phyloP scores from a whole-genome alignment of 2,888 invertebrate species.

The Steromphala cineraria region DNA sequence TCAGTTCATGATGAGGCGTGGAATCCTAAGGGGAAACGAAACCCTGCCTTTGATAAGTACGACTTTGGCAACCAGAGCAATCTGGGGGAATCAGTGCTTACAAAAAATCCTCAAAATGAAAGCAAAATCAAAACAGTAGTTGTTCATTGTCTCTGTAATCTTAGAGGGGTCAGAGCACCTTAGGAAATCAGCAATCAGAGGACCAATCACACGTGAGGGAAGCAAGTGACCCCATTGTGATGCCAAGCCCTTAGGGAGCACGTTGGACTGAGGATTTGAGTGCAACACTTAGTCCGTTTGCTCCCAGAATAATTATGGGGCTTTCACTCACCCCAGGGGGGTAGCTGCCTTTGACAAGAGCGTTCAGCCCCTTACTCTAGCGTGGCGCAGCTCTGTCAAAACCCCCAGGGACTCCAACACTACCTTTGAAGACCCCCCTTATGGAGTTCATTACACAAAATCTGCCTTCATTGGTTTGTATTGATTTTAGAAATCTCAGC shows the following conservation, averaged over 20 bases:
- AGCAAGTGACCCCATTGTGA: background rate
- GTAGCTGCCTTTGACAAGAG: conserved; percentile 23
- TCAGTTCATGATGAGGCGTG: no score
- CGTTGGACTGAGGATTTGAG: background rate
- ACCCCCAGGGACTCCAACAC: background rate
- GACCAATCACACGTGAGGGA: background rate
- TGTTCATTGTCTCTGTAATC: conserved; percentile 2
- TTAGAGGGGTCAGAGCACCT: background rate
- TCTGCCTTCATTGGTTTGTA: conserved; percentile 3
- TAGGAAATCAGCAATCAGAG: background rate
- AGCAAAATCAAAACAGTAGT: background rate
- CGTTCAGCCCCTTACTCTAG: background rate
- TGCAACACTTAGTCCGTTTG: background rate
- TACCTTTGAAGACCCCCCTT: conserved; percentile 17
- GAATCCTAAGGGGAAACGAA: no score
- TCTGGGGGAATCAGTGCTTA: background rate
- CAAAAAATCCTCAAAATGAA: background rate
- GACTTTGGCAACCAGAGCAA: background rate
- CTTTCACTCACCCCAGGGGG: conserved; percentile 19
- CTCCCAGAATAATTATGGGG: conserved; percentile 23
- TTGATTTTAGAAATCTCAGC: conserved; percentile 19
- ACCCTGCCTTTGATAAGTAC: no score
- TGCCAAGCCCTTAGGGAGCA: background rate
- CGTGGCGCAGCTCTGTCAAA: background rate
- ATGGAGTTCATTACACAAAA: conserved; percentile 15